These are phyloP conservation scores for Rafetus swinhoei DNA, from an alignment of 2,113 vertebrate species.

Conservation along the genomic window DNA sequence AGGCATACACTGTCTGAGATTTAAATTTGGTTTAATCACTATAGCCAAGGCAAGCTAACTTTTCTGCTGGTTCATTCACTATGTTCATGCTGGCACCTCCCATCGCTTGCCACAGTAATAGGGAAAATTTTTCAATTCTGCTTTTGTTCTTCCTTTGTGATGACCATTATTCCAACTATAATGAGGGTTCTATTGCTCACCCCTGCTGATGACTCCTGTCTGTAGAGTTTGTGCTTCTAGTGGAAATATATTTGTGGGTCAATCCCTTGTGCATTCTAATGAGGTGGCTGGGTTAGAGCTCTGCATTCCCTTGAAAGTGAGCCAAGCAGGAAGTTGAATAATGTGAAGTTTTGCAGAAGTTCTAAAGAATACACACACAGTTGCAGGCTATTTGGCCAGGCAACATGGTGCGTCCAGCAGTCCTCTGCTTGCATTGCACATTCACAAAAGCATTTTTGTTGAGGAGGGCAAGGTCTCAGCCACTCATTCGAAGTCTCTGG, in stretches of 20 bases:
- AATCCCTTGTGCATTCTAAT: neutral
- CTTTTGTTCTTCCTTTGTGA: neutral
- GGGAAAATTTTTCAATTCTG: neutral
- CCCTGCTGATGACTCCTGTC: neutral
- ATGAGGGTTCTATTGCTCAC: neutral
- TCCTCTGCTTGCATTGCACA: neutral
- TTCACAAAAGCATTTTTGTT: conserved; percentile 7
- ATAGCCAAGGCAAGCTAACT: accelerated
- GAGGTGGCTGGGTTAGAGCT: neutral
- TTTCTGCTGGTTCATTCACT: neutral
- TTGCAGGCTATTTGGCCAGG: conserved; percentile 19
- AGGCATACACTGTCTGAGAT: neutral
- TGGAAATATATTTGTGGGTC: neutral
- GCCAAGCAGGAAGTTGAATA: conserved; percentile 2
- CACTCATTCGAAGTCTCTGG: neutral
- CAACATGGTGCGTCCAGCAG: conserved; percentile 7
- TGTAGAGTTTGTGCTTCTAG: neutral
- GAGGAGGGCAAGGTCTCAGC: neutral
- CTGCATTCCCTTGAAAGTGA: conserved; percentile 8
- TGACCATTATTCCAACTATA: neutral
- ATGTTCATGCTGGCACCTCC: neutral
- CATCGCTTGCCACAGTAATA: neutral
- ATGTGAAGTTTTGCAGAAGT: neutral
- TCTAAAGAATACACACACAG: neutral
- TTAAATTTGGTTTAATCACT: neutral